Evolutionary conservation across 2,797 vertebrate species (phyloP).

Genomic region (Delichon dasypus): DNA sequence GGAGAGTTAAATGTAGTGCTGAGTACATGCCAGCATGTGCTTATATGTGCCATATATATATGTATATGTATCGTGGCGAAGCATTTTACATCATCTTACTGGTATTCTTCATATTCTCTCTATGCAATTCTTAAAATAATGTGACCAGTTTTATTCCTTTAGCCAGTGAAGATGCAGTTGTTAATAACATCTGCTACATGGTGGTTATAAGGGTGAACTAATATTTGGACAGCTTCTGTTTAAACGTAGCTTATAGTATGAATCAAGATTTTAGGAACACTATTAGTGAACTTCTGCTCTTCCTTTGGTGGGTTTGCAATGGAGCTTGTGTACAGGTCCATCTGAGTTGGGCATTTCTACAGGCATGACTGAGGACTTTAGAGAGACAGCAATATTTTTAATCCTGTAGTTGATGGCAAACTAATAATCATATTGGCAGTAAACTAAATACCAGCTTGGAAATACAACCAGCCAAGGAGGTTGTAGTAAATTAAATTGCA

Average conservation of each 20-base stretch:
- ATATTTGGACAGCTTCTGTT: neutral
- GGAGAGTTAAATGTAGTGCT: neutral
- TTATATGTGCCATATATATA: neutral
- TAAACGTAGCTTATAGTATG: neutral
- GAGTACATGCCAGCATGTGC: neutral
- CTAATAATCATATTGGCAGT: neutral
- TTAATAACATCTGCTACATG: neutral
- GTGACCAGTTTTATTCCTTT: neutral
- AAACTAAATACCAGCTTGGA: neutral
- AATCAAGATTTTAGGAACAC: neutral
- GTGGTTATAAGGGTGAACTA: neutral
- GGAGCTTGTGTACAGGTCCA: neutral
- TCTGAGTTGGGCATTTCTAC: neutral
- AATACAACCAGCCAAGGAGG: neutral
- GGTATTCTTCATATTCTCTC: neutral
- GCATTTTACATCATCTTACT: neutral
- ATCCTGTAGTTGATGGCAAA: neutral
- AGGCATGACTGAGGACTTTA: neutral
- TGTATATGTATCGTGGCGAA: neutral
- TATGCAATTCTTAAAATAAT: neutral
- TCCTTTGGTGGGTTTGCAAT: neutral
- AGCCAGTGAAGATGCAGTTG: neutral
- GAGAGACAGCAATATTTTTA: neutral
- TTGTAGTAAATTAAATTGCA: neutral
- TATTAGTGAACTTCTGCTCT: neutral